Conservation (phyloP, 2,888 invertebrate genomes). For the Celastrina argiolus region DNA sequence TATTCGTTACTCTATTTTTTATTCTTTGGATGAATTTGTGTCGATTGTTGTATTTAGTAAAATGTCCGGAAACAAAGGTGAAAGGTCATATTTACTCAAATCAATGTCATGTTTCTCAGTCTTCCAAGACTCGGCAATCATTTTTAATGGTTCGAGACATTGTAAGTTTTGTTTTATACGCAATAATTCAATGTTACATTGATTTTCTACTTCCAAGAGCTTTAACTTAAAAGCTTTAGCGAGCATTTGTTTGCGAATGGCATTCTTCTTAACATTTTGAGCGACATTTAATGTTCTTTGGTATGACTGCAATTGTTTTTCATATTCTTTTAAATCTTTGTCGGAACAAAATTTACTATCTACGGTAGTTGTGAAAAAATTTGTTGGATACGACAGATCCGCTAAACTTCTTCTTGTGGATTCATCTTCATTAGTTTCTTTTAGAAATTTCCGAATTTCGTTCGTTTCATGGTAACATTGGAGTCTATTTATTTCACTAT, state of each 20-base stretch:
- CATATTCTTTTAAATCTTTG: conserved; percentile 63
- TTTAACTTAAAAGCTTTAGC: conserved; percentile 66
- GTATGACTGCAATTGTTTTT: conserved; percentile 66
- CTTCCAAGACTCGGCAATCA: conserved; percentile 65
- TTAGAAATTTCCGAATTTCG: conserved; percentile 30
- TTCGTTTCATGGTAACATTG: conserved; percentile 26
- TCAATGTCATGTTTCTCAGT: conserved; percentile 46
- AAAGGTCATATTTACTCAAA: conserved; percentile 53
- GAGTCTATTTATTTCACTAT: conserved; percentile 58
- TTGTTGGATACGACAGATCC: conserved; percentile 35
- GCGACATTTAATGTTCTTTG: conserved; percentile 67
- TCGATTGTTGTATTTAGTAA: conserved; percentile 33
- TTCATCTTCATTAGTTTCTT: conserved; percentile 31
- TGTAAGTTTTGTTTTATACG: conserved; percentile 69
- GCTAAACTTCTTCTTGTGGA: conserved; percentile 33
- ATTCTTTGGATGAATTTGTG: too few species aligned
- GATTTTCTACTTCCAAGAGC: conserved; percentile 68
- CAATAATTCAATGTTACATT: conserved; percentile 66
- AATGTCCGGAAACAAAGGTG: conserved; percentile 58
- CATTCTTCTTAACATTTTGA: conserved; percentile 67
- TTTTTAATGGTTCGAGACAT: conserved; percentile 63
- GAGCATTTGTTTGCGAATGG: conserved; percentile 67
- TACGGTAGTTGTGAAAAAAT: conserved; percentile 48
- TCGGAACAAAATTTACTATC: conserved; percentile 58
- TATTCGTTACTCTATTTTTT: neutral